Base-by-base conservation (phyloP, 2,888 invertebrate species). In the Caenorhabditis imperialis region DNA sequence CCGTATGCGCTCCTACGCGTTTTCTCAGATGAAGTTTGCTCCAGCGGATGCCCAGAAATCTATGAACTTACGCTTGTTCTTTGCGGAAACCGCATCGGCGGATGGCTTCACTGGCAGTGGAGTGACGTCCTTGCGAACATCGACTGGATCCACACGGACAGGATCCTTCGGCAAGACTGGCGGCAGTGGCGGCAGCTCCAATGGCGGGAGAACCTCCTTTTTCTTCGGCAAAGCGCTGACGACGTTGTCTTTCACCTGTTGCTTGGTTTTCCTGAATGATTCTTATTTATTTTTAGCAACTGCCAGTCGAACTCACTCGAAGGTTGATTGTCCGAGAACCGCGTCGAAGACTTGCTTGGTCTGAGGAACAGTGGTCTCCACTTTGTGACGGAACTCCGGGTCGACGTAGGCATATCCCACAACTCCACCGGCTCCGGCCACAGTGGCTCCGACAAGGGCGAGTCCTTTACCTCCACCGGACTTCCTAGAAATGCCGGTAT, bases 371-470 rank as follows among this genome's bases (percentile, higher is more conserved):
- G 76, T 78, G 5, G 63, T 53, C 48, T 85, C 85, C 0, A 82
- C 76, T 58, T 79, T 63, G 18, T 79, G 61, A 12, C 84, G 60
- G 75, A 85, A 83, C 47, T 79, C 77, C 8, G 83, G 81, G 48
- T 85, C 84, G 14, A 77, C 78, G 44, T 83, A 85, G 4, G 83
- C 82, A 67, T 84, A 84, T 40, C 82, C 85, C 35, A 82, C 73
- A 8, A 81, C 78, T 42, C 85, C 85, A 30, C 81, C 83, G 14
- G 78, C 80, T 8, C 77, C 85, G n/a, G 71, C 82, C 8, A 79
- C 40, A 12, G 74, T 70, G 2, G 55, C 77, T 23, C 77, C 73
- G 20, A 77, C 69, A 3, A 73, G 45, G 6, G 73, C 72, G 16
- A 82, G 37, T 25, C 75, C 77, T 38, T 75, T 76, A 18, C 79